Conservation (phyloP, 2,797 vertebrate species). For the Chromis chromis region DNA sequence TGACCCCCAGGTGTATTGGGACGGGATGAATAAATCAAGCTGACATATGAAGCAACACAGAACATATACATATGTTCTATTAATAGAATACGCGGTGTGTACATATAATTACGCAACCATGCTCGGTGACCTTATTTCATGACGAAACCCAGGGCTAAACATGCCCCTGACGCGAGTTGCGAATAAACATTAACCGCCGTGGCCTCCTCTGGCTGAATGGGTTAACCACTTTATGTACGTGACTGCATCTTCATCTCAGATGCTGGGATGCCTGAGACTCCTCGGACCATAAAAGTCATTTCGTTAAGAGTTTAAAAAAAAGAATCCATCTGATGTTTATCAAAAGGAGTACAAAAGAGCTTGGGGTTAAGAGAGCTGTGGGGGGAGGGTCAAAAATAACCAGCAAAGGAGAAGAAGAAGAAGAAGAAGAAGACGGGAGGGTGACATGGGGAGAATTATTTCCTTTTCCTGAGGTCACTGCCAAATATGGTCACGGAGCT, state of each 20-base stretch:
- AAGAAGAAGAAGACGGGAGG: slow-evolving; percentile 57
- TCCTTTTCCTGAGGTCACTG: slow-evolving; percentile 72
- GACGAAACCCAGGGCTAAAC: slow-evolving; percentile 57
- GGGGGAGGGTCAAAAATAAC: slow-evolving; percentile 69
- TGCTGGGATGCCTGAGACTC: slow-evolving; percentile 39
- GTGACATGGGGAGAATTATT: slow-evolving; percentile 66
- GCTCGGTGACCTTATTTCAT: slow-evolving; percentile 71
- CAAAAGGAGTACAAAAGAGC: slow-evolving; percentile 65
- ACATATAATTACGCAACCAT: slow-evolving; percentile 71
- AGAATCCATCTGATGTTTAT: slow-evolving; percentile 70
- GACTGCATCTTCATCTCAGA: slow-evolving; percentile 37
- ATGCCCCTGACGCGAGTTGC: slow-evolving; percentile 50
- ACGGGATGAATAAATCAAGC: slow-evolving; percentile 75
- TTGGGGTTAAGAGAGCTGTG: slow-evolving; percentile 60
- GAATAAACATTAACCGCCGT: slow-evolving; percentile 68
- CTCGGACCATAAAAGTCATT: slow-evolving; percentile 60
- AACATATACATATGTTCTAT: slow-evolving; percentile 57
- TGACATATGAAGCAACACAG: slow-evolving; percentile 64
- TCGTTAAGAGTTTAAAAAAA: slow-evolving; percentile 20
- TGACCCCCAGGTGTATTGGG: slow-evolving; percentile 67
- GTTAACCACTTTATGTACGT: slow-evolving; percentile 36
- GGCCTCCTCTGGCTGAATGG: slow-evolving; percentile 23
- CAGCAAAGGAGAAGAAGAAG: slow-evolving; percentile 44
- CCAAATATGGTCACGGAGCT: slow-evolving; percentile 75
- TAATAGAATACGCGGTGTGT: slow-evolving; percentile 57